These are phyloP conservation scores for Porphyrio hochstetteri DNA, from an alignment of 2,113 vertebrate species.

Conservation along the genomic window DNA sequence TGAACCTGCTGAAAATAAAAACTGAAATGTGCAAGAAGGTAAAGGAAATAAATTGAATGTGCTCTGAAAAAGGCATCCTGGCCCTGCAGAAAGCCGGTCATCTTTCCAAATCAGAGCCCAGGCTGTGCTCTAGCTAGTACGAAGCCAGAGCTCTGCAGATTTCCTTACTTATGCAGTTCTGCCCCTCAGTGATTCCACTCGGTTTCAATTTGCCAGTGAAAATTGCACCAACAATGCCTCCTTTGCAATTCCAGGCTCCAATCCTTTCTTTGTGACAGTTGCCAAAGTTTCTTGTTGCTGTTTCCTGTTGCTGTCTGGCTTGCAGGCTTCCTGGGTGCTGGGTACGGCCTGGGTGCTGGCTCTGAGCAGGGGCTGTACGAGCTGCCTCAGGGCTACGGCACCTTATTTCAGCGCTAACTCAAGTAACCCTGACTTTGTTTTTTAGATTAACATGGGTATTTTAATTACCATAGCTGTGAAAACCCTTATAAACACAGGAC, in stretches of 20 bases:
- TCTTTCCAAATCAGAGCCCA: not conserved
- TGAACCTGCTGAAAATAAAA: constrained; percentile 95
- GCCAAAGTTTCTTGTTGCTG: not conserved
- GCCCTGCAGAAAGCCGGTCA: not conserved
- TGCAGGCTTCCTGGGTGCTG: not conserved
- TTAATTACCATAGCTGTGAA: not conserved
- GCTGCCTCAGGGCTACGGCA: not conserved
- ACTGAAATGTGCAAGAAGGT: constrained; percentile 93
- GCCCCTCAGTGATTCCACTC: not conserved
- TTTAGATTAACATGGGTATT: not conserved
- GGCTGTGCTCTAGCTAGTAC: not conserved
- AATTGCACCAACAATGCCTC: not conserved
- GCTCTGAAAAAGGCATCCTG: not conserved
- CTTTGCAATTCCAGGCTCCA: not conserved
- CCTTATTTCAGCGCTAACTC: not conserved
- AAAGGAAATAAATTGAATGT: not conserved
- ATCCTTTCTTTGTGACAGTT: not conserved
- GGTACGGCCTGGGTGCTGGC: not conserved
- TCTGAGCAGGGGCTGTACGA: not conserved
- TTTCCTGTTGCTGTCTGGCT: not conserved
- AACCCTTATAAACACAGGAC: not conserved
- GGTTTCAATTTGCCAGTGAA: not conserved
- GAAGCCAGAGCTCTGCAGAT: not conserved
- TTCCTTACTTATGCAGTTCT: not conserved
- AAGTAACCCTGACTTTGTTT: not conserved